Evolutionary conservation across 2,797 vertebrate species (phyloP).

Genomic region (Schizothorax lantsangensis): DNA sequence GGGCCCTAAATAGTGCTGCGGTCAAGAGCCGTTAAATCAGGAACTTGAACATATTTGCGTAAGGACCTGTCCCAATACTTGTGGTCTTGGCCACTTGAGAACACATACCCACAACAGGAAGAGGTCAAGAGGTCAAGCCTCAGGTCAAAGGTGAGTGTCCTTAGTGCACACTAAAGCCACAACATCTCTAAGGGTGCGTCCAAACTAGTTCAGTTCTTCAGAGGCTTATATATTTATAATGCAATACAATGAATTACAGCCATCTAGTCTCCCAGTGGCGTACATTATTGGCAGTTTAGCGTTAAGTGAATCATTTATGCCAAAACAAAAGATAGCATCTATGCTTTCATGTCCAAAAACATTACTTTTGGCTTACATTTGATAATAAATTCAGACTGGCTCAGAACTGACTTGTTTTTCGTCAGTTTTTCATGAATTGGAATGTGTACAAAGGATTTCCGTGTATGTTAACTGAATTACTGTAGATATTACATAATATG

Average conservation of each 20-base stretch:
- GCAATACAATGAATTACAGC: too few relatives aligned
- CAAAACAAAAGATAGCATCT: neutral
- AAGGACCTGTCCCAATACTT: neutral
- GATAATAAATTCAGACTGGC: neutral
- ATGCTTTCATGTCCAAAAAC: neutral
- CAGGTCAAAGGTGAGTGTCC: neutral
- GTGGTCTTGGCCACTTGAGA: neutral
- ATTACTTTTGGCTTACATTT: neutral
- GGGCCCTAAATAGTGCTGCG: neutral
- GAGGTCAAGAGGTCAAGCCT: neutral
- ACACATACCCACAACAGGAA: neutral
- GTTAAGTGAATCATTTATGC: neutral
- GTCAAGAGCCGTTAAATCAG: neutral
- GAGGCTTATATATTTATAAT: too few relatives aligned
- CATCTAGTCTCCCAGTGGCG: too few relatives aligned
- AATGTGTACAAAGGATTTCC: too few relatives aligned
- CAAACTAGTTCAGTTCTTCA: too few relatives aligned
- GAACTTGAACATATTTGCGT: neutral
- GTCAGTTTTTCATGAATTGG: too few relatives aligned
- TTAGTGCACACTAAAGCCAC: neutral
- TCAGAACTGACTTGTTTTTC: too few relatives aligned
- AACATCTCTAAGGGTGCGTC: neutral
- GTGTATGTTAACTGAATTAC: too few relatives aligned
- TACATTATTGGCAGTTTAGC: too few relatives aligned
- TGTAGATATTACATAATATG: too few relatives aligned